phyloP scores from a whole-genome alignment of 2,888 invertebrate genomes.

The Platynereis dumerilii region DNA sequence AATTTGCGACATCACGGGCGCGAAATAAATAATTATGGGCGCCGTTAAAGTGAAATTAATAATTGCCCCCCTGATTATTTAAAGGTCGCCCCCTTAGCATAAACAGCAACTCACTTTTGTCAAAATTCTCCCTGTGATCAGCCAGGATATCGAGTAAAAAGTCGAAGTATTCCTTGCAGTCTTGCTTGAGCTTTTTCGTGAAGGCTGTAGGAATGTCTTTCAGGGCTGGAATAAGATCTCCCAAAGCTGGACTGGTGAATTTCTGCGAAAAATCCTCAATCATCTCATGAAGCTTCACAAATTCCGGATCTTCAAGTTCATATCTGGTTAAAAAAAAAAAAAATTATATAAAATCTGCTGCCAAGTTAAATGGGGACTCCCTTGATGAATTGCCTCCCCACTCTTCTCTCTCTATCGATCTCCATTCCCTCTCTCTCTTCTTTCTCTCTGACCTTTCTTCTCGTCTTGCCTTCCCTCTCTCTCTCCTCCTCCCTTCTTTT shows the following conservation, averaged over 20 bases:
- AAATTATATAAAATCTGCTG: not conserved
- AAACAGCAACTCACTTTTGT: constrained; percentile 14
- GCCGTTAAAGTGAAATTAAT: too few relatives aligned
- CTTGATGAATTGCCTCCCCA: not conserved
- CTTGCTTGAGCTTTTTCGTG: not conserved
- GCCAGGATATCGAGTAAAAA: not conserved
- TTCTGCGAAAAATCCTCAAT: too few relatives aligned
- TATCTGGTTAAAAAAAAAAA: not conserved
- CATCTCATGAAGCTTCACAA: too few relatives aligned
- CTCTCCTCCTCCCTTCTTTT: not conserved
- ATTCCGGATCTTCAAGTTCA: too few relatives aligned
- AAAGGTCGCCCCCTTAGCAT: too few relatives aligned
- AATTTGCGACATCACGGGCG: too few relatives aligned
- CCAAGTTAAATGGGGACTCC: not conserved
- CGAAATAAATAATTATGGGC: too few relatives aligned
- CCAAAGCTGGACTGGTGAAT: not conserved
- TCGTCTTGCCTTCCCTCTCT: not conserved
- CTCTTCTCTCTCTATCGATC: not conserved
- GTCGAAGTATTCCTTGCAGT: not conserved
- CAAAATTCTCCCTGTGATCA: constrained; percentile 8
- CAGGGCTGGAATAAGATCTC: not conserved
- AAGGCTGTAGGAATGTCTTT: not conserved
- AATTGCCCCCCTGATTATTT: too few relatives aligned
- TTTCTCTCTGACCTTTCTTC: not conserved
- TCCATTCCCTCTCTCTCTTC: not conserved